These are phyloP conservation scores for Steatornis caripensis DNA, from an alignment of 2,113 vertebrate species.

Conservation along the genomic window DNA sequence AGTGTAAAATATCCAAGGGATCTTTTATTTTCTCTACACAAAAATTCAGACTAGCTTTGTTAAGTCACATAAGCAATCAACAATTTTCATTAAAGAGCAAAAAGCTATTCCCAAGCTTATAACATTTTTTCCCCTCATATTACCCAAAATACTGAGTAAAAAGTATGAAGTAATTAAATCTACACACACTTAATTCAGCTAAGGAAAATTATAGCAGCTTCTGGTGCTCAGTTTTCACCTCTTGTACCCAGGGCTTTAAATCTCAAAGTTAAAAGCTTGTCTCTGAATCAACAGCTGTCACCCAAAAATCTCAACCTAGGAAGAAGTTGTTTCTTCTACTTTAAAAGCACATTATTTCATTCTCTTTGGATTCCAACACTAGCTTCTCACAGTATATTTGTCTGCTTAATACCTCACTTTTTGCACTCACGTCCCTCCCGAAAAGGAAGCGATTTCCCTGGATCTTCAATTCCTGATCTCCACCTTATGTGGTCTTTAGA, in stretches of 20 bases:
- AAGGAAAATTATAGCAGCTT: neutral
- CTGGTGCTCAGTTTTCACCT: neutral
- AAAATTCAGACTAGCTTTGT: neutral
- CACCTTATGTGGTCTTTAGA: neutral
- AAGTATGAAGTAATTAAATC: constrained; percentile 34
- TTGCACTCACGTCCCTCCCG: neutral
- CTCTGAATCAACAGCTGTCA: neutral
- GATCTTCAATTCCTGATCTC: neutral
- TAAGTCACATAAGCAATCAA: constrained; percentile 42
- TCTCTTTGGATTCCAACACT: neutral
- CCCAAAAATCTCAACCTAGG: neutral
- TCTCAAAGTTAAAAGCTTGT: neutral
- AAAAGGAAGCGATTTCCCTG: neutral
- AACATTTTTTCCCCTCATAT: neutral
- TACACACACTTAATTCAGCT: neutral
- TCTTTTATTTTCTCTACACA: no score
- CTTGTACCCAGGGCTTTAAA: neutral
- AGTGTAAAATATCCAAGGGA: neutral
- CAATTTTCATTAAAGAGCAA: constrained; percentile 43
- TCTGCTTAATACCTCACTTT: neutral
- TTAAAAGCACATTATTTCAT: neutral
- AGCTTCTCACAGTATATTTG: neutral
- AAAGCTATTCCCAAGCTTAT: constrained; percentile 15
- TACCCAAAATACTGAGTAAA: constrained; percentile 8
- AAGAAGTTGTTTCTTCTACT: neutral